These are phyloP conservation scores for Drosophila jambulina DNA, from an alignment of 1,140 invertebrate genomes.

Conservation along the genomic window DNA sequence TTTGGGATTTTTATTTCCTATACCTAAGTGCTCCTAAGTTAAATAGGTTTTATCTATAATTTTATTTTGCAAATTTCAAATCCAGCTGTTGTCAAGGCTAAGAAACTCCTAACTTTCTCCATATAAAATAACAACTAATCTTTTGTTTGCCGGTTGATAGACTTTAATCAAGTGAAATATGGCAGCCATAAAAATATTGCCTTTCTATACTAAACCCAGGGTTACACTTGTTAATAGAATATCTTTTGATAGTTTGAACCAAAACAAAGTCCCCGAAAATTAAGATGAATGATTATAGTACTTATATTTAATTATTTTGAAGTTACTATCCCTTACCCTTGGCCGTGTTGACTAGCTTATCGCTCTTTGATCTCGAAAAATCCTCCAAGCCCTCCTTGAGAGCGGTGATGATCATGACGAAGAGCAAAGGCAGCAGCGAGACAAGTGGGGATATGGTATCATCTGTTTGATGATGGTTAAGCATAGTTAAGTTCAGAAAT, in stretches of 20 bases:
- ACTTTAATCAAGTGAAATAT: background rate
- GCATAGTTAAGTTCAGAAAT: too few relatives aligned
- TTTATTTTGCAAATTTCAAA: background rate
- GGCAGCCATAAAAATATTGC: background rate
- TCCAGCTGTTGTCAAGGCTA: background rate
- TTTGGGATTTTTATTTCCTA: background rate
- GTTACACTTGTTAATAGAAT: background rate
- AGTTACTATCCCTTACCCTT: slow-evolving; percentile 74
- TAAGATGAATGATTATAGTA: background rate
- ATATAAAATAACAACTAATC: background rate
- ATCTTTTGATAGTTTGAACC: background rate
- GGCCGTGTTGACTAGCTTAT: slow-evolving; percentile 90
- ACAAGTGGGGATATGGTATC: slow-evolving; percentile 91
- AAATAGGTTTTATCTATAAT: background rate
- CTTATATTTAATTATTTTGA: background rate
- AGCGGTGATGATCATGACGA: slow-evolving; percentile 92
- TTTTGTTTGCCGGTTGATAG: background rate
- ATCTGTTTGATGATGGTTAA: slow-evolving; percentile 79
- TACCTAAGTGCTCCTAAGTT: background rate
- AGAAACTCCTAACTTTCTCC: background rate
- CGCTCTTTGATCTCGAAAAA: slow-evolving; percentile 89
- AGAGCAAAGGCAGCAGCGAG: slow-evolving; percentile 90
- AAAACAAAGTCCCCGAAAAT: background rate
- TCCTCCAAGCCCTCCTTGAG: slow-evolving; percentile 94
- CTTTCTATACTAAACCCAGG: background rate